phyloP scores from a whole-genome alignment of 2,797 vertebrate species.

The Xenentodon cancila region DNA sequence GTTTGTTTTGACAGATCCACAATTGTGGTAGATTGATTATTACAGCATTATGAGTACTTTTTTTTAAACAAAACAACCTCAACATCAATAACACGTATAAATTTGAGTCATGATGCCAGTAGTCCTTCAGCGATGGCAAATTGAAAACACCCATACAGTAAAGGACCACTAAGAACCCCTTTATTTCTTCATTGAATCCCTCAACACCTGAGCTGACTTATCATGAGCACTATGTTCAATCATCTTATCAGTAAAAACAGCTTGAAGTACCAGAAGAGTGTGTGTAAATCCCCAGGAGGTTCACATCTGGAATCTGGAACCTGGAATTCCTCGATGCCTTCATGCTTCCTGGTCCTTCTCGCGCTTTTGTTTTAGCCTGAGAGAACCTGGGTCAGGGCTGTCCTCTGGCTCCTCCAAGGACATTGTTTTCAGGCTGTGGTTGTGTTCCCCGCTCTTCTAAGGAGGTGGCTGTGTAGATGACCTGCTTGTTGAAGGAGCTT shows the following conservation, averaged over 20 bases:
- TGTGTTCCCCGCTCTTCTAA: neutral
- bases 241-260: slow-evolving; percentile 46
- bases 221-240: slow-evolving; percentile 37
- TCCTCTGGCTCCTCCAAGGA: neutral
- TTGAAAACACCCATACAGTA: too few relatives aligned
- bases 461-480: neutral
- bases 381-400: neutral
- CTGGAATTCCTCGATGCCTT: slow-evolving; percentile 5
- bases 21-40: too few relatives aligned
- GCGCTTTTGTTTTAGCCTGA: neutral
- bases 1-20: too few relatives aligned
- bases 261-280: slow-evolving; percentile 44
- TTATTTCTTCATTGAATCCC: slow-evolving; percentile 41
- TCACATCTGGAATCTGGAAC: slow-evolving; percentile 11
- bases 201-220: slow-evolving; percentile 34
- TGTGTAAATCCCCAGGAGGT: slow-evolving; percentile 13
- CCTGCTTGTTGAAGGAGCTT: neutral
- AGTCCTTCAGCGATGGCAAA: too few relatives aligned
- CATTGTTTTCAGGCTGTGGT: neutral
- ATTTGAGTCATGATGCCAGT: too few relatives aligned
- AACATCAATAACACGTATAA: too few relatives aligned
- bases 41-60: too few relatives aligned
- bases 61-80: too few relatives aligned
- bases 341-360: neutral
- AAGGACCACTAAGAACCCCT: slow-evolving; percentile 38